Percentiles rank a stretch among this genome's conserved stretches.
These are phyloP conservation scores for Ramphastos sulfuratus DNA, from an alignment of 2,113 vertebrate genomes.

Conservation along the genomic window DNA sequence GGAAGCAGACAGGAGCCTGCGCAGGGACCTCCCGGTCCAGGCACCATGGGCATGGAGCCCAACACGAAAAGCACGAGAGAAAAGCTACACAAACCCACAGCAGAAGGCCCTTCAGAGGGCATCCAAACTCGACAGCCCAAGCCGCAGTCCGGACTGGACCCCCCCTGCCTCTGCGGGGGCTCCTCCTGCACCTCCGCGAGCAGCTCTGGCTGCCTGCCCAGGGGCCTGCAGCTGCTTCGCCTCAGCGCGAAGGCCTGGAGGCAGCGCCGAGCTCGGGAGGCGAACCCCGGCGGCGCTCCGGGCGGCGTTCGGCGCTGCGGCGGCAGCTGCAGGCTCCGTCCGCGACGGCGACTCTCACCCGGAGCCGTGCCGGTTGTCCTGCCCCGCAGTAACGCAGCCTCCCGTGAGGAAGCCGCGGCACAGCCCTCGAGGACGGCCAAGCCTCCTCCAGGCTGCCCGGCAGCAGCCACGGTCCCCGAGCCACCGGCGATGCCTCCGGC, in stretches of 20 bases:
- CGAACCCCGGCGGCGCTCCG: too few relatives aligned
- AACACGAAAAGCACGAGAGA: background rate
- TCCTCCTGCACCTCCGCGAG: background rate
- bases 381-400: background rate
- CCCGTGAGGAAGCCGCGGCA: background rate
- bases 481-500: too few relatives aligned
- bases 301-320: background rate
- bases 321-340: background rate
- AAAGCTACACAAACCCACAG: background rate
- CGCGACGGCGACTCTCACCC: background rate
- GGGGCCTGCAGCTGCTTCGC: background rate
- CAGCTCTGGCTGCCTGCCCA: background rate
- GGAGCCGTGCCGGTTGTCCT: background rate
- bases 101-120: background rate
- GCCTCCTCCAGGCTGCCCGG: rapidly evolving
- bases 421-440: rapidly evolving
- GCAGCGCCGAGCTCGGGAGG: background rate
- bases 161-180: background rate
- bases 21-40: background rate
- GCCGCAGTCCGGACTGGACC: background rate
- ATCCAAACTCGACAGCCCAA: background rate
- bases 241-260: background rate
- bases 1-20: background rate
- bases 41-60: rapidly evolving
- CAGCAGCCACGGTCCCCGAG: too few relatives aligned